Evolutionary conservation across 1,140 invertebrate species (phyloP).

Genomic region (Sycophila sp.): DNA sequence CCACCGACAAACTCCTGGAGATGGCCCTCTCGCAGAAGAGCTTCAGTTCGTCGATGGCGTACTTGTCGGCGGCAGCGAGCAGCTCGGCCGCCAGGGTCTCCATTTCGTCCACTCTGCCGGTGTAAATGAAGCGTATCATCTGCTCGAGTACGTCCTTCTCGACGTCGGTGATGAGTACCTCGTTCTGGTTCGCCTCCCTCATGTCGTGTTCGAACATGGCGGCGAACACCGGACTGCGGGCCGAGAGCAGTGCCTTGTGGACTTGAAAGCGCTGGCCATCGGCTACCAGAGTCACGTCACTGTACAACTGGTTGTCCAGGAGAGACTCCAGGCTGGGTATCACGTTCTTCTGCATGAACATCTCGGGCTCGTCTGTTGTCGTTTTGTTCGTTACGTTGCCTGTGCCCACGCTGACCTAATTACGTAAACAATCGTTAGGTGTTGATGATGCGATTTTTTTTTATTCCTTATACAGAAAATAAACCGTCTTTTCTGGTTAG

Average conservation of each 20-base stretch:
- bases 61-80: neutral
- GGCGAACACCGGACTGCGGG: neutral
- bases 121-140: neutral
- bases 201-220: conserved; percentile 12
- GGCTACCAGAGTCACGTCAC: neutral
- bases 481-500: no score
- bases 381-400: neutral
- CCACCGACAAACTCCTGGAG: neutral
- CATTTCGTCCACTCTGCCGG: neutral
- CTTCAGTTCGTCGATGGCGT: neutral
- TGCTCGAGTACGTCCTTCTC: neutral
- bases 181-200: neutral
- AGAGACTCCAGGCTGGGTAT: neutral
- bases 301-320: neutral
- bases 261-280: neutral
- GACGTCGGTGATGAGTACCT: neutral
- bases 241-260: neutral
- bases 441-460: no score
- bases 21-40: neutral
- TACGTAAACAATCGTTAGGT: no score
- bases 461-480: no score
- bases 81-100: neutral
- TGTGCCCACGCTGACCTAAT: neutral
- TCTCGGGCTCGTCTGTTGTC: neutral
- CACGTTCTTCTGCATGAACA: neutral